Conservation (phyloP, 1,140 invertebrate species). For the Dendroctonus ponderosae region DNA sequence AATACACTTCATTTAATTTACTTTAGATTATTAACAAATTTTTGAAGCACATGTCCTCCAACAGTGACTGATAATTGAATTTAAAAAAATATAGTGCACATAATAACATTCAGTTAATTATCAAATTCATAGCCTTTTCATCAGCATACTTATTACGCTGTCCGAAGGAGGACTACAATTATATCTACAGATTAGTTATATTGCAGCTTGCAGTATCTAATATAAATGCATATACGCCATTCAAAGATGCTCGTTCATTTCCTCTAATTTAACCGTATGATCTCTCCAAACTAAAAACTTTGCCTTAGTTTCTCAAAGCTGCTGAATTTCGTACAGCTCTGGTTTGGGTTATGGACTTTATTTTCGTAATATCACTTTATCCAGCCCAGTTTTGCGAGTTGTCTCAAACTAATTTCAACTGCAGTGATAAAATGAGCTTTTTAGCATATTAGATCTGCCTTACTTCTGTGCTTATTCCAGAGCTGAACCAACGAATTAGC, state of each 20-base stretch:
- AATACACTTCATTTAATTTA: too few relatives aligned
- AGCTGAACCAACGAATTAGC: too few relatives aligned
- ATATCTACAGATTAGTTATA: too few relatives aligned
- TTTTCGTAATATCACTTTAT: slow-evolving; percentile 21
- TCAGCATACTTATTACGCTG: too few relatives aligned
- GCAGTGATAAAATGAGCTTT: slow-evolving; percentile 20
- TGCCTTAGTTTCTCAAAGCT: slow-evolving; percentile 10
- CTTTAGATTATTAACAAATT: too few relatives aligned
- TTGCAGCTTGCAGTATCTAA: too few relatives aligned
- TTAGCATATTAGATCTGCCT: slow-evolving; percentile 20
- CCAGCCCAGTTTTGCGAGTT: slow-evolving; percentile 12
- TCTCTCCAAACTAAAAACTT: slow-evolving; percentile 16
- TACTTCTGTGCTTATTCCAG: slow-evolving; percentile 3
- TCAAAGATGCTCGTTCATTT: not conserved
- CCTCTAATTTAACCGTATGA: slow-evolving; percentile 12
- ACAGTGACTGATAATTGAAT: too few relatives aligned
- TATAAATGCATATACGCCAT: not conserved
- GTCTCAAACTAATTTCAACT: slow-evolving; percentile 17
- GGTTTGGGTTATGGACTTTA: slow-evolving; percentile 13
- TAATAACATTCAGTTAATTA: too few relatives aligned
- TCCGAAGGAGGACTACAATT: too few relatives aligned
- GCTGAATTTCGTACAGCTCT: slow-evolving; percentile 4
- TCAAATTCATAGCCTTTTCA: too few relatives aligned
- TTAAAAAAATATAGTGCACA: too few relatives aligned
- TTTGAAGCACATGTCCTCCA: too few relatives aligned